Base-by-base conservation (phyloP, 2,888 invertebrate genomes). In the Leucophenga maculata region DNA sequence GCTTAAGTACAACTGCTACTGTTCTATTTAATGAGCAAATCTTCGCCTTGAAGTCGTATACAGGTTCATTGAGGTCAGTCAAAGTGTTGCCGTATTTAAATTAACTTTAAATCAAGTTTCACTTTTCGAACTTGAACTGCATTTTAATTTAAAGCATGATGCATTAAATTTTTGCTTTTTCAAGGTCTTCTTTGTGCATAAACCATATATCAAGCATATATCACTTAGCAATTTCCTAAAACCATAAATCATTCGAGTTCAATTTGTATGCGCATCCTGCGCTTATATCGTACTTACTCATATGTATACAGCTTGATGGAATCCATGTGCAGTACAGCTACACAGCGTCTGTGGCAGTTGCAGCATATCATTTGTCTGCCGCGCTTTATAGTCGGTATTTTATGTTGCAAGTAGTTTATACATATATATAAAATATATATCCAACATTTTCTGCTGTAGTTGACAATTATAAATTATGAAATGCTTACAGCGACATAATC, bases 401-500 rank as follows among this genome's bases (percentile, higher is more conserved):
- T 39, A 39, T 39, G 39, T 6, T 6, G 39, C 8, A 39, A 26
- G 26, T 26, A 26, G 26, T 26, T 3, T 2, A 26, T 26, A 26
- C 26, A 26, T 26, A 26, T 26, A 26, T 4, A 4, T n/a, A n/a
- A n/a, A n/a, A n/a, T n/a, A 26, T 26, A 26, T 26, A 26, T 26
- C 26, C 26, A 26, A 26, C 26, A 26, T 26, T 39, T 11, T 39
- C 39, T 22, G n/a, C 48, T 14, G 16, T 22, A 16, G 20, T n/a
- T 81, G 80, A 80, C 80, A 80, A 80, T 80, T 80, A 80, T 80
- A 80, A 80, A 80, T 80, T 81, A 82, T 80, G 22, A 46, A 77
- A 80, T n/a, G 73, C 76, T 78, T 76, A 77, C 74, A 70, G 72
- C 73, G 80, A 80, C 80, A 81, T 80, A 81, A 81, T 80, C 80